A percentile compares a stretch with the other conserved stretches of the same genome.
These are phyloP conservation scores for Philopedon plagiatum DNA, from an alignment of 2,888 invertebrate species.

Conservation along the genomic window DNA sequence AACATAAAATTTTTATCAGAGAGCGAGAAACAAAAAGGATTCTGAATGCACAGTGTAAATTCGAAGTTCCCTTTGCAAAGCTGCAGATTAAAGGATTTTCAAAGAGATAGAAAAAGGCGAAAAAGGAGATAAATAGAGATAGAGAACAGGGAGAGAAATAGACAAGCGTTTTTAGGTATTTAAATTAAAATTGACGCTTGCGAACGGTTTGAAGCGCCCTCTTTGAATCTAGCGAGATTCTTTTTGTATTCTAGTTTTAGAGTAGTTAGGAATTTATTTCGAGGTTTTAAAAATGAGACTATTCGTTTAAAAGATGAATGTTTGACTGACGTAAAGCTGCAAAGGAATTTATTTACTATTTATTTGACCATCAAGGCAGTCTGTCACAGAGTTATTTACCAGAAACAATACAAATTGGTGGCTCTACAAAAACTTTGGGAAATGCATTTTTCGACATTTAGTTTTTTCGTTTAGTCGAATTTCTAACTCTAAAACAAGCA, in stretches of 20 bases:
- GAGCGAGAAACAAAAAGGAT: background rate
- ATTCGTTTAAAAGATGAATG: no score
- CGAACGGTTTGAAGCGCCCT: conserved; percentile 7
- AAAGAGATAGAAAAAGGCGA: conserved; percentile 7
- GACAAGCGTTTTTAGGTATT: conserved; percentile 22
- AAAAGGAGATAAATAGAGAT: conserved; percentile 6
- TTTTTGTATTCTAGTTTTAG: conserved; percentile 12
- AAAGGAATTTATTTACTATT: no score
- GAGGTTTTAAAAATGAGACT: background rate
- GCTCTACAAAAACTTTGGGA: no score
- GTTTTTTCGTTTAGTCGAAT: no score
- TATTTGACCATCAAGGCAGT: no score
- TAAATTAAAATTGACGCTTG: conserved; percentile 35
- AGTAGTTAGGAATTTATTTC: conserved; percentile 18
- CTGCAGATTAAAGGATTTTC: conserved; percentile 4
- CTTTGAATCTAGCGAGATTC: background rate
- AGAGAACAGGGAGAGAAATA: conserved; percentile 9
- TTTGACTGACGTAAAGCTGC: no score
- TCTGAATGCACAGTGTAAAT: background rate
- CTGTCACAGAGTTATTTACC: no score
- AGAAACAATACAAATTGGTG: no score
- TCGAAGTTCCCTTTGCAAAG: background rate
- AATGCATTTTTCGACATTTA: no score
- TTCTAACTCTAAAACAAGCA: no score
- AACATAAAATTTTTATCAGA: conserved; percentile 15